Evolutionary conservation across 2,888 invertebrate genomes (phyloP), one percentile per base, ranked within the genome.

Genomic region (Ethmia dodecea): DNA sequence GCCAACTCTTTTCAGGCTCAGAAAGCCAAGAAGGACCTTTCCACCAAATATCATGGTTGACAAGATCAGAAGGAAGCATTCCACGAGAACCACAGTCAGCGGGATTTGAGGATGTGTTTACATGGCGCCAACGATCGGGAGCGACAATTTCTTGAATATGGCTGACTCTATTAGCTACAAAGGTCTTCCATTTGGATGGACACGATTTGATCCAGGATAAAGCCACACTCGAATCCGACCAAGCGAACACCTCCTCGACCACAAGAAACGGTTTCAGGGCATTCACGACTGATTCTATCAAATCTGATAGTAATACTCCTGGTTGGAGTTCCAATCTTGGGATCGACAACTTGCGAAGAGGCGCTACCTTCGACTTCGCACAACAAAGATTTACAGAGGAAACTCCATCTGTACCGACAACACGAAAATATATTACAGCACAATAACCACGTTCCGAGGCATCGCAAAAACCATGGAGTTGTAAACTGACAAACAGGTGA

Each of bases 201-300:
- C 37, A 37, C 32, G 37, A 32, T 28, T 22, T 16, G 30, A 28
- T 33, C 34, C 40, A 35, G 33, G 40, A 27, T 12, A 29, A 13
- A 5, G 16, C 29, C 3, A 29, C n/a, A 10, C 16, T 16, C 3
- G 29, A 29, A 9, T 29, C 29, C 4, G 29, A 13, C 29, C 29
- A 29, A 4, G 29, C 29, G n/a, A 13, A 28, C 8, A 28, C 14
- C 3, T 28, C 2, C 5, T 14, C 9, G n/a, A n/a, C n/a, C n/a
- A n/a, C n/a, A n/a, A n/a, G n/a, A n/a, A n/a, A n/a, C n/a, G n/a
- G n/a, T n/a, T n/a, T n/a, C n/a, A n/a, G n/a, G n/a, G n/a, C n/a
- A n/a, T n/a, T n/a, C n/a, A n/a, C n/a, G n/a, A n/a, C n/a, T n/a
- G n/a, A n/a, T n/a, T n/a, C n/a, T n/a, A n/a, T n/a, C n/a, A n/a